Base-by-base conservation (phyloP, 2,113 vertebrate genomes). In the Protomyctophum bolini region DNA sequence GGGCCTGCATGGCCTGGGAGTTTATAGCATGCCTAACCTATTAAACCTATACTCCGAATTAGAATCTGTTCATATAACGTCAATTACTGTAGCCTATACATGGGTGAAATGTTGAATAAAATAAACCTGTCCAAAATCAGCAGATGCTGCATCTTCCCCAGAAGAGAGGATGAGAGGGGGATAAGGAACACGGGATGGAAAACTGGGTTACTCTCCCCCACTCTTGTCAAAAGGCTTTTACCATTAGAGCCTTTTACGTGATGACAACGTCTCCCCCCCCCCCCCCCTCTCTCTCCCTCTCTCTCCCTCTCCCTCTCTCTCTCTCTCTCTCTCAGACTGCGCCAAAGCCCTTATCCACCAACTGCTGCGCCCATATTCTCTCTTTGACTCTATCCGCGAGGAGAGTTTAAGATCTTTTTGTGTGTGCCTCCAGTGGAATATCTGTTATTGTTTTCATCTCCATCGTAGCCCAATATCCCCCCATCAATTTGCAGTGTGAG, bases 121-220 rank as follows among this genome's bases (percentile, higher is more conserved):
- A 41, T 41, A 41, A 41, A 41, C 33, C 33, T 41, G 33, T 6
- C 33, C 33, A 41, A 76, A 81, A 56, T 89, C 92, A 86, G 91
- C 90, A 93, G 90, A 92, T 79, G 81, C 75, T 72, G 51, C 58
- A 11, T 62, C 73, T 68, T 69, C 55, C 74, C 69, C 72, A 41
- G 33, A 41, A 41, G 33, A 33, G 33, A 41, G 33, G 33, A 41
- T 41, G 33, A 41, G 33, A 41, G 33, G 5, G 33, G 33, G 33
- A 41, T 41, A 41, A 41, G 33, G 33, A 41, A 41, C 33, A 41
- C 5, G 5, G 33, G 33, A 41, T 41, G 33, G 33, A 41, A 41
- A 41, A 41, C 33, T 41, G 33, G 33, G 33, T 41, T 41, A 41
- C 33, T 41, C 33, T 41, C 33, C 33, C 33, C 33, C 33, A 41